phyloP scores from a whole-genome alignment of 2,113 vertebrate genomes.

The Lepus timidus region DNA sequence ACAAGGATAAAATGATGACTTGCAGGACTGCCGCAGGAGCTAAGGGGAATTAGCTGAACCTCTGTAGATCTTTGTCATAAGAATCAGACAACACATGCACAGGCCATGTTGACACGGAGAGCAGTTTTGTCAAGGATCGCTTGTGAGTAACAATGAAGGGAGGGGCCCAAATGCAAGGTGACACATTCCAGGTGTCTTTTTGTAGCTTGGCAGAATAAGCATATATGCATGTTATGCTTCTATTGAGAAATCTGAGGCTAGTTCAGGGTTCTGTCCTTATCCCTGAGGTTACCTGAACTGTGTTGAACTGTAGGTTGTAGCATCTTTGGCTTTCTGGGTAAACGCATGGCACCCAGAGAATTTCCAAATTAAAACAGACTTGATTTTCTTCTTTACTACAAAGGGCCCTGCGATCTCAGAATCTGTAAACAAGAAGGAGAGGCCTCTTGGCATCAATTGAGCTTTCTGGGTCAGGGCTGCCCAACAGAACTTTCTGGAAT shows the following conservation, averaged over 20 bases:
- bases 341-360: not conserved
- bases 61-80: not conserved
- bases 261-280: not conserved
- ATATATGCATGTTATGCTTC: not conserved
- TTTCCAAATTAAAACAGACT: not conserved
- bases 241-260: not conserved
- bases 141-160: not conserved
- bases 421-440: not conserved
- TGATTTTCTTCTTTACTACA: not conserved
- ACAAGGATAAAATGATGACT: not conserved
- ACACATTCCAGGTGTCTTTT: not conserved
- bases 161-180: not conserved
- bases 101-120: not conserved
- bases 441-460: not conserved
- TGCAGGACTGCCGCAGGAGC: not conserved
- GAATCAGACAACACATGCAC: not conserved
- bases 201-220: not conserved
- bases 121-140: no score
- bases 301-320: not conserved
- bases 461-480: not conserved
- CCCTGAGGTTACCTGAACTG: not conserved
- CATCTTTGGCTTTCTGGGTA: no score
- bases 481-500: conserved; percentile 17
- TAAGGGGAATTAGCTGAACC: not conserved
- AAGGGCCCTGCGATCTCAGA: not conserved